These are phyloP conservation scores for Avahi laniger DNA, from an alignment of 2,797 vertebrate genomes.

Conservation along the genomic window DNA sequence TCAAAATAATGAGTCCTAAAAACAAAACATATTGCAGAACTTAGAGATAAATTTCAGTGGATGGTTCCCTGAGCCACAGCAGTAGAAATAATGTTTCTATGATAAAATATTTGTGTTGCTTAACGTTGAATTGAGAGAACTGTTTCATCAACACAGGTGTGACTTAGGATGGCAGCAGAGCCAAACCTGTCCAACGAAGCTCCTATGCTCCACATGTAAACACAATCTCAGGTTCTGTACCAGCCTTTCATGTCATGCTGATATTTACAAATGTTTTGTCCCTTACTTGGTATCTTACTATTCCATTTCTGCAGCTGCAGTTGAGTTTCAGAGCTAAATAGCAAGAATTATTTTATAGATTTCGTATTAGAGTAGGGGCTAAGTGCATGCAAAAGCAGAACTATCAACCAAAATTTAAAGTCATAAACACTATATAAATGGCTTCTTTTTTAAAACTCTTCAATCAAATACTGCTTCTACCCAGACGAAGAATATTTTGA, in stretches of 20 bases:
- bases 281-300: background rate
- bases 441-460: background rate
- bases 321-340: background rate
- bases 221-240: background rate
- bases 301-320: background rate
- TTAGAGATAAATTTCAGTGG: constrained; percentile 54
- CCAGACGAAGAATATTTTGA: background rate
- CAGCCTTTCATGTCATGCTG: background rate
- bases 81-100: background rate
- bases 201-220: background rate
- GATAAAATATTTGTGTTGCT: background rate
- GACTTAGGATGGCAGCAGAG: background rate
- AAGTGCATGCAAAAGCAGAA: constrained; percentile 30
- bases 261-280: background rate
- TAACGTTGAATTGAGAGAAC: background rate
- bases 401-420: background rate
- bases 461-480: constrained; percentile 7
- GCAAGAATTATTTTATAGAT: background rate
- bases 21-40: constrained; percentile 30
- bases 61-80: background rate
- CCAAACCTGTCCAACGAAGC: fast-evolving
- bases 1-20: constrained; percentile 76
- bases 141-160: background rate
- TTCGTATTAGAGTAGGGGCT: background rate
- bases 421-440: background rate